Conservation (phyloP, 2,113 vertebrate species). For the Aspidoscelis tigris region DNA sequence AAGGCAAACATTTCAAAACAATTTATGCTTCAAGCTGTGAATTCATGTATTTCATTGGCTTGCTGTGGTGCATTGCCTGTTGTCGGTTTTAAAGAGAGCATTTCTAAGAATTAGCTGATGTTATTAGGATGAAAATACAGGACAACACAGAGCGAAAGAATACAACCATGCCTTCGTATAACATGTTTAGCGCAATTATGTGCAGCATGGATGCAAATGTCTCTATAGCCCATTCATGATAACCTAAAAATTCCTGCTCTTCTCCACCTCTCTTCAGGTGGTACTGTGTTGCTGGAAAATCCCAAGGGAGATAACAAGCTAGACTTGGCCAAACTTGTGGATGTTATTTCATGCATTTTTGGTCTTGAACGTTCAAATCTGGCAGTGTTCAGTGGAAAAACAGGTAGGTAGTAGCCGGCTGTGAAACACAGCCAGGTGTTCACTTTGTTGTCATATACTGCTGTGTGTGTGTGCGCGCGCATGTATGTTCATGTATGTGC, state of each 20-base stretch:
- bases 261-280: slow-evolving; percentile 77
- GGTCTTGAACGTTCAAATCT: slow-evolving; percentile 77
- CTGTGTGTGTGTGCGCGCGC: not conserved
- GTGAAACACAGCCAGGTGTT: slow-evolving; percentile 1
- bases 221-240: not conserved
- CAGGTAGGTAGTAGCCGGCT: slow-evolving; percentile 77
- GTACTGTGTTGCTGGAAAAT: slow-evolving; percentile 92
- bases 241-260: slow-evolving; percentile 27
- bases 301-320: slow-evolving; percentile 89
- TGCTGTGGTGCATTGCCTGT: not conserved
- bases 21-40: not conserved
- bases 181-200: not conserved
- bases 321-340: slow-evolving; percentile 80
- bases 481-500: no score
- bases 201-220: not conserved
- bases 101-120: not conserved
- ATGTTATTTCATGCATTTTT: slow-evolving; percentile 85
- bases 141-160: not conserved
- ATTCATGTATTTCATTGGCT: not conserved
- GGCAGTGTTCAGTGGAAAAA: slow-evolving; percentile 79
- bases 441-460: not conserved
- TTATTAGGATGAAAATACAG: slow-evolving; percentile 5
- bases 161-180: not conserved
- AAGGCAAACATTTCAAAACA: not conserved
- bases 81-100: not conserved